Evolutionary conservation across 2,888 invertebrate species (phyloP), one percentile per base, ranked within the genome.

Genomic region (Coleophora deauratella): DNA sequence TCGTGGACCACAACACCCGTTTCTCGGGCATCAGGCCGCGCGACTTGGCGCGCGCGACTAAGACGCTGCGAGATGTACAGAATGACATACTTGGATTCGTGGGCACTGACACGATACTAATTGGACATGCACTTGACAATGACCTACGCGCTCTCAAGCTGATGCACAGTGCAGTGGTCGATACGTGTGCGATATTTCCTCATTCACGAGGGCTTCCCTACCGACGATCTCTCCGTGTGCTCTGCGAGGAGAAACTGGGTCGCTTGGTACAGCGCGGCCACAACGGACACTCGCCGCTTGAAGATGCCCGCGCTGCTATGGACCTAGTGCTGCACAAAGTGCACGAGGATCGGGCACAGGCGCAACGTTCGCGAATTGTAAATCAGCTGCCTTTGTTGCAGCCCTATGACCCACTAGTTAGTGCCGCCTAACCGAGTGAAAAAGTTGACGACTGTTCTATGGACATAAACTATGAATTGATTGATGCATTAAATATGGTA

Each of bases 41-140:
- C 75, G 80, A 86, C 77, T 66, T 86, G 72, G 78, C 75, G 74
- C 79, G 81, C 69, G 90, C 90, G 57, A 88, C 88, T 21, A 93
- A 92, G 75, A 90, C 89, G 40, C 79, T 97, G 37, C 72, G 82
- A 50, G 91, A 95, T 62, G 95, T 97, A 37, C 98, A 98, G 69
- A 90, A 90, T 44, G 95, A 96, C 57, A 85, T 99, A 43, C 88
- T 95, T 64, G 89, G 90, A 50, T 89, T 97, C 49, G 89, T 97
- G 47, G 89, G 89, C 46, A 90, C 91, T 7, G 91, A 95, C 45
- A 95, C 98, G 4, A 94, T 99, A 42, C 85, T 99, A 3, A 91
- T 99, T 46, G 99, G 99, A 0, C 99, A 99, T 76, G 95, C 94
- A 13, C 84, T 99, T 51, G 98, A 99, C 59, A 97, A 96, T 68